A percentile compares a stretch with the other conserved stretches of the same genome.
Evolutionary conservation across 1,140 invertebrate species (phyloP).

Genomic region (Agrilus planipennis): DNA sequence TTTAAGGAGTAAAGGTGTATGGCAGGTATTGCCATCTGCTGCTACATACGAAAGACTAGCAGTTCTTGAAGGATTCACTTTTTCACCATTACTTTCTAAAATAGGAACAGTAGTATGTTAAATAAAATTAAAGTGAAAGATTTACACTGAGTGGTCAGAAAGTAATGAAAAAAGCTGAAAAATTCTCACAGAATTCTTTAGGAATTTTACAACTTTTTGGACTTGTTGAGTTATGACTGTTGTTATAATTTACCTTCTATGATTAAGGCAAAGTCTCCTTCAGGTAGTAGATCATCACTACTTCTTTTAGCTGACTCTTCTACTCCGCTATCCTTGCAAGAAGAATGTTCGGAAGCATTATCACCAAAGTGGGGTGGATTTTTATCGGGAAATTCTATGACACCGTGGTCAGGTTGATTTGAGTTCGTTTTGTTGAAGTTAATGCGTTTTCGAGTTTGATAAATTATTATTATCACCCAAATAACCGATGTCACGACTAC

Average conservation of each 20-base stretch:
- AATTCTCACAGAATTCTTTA: not conserved
- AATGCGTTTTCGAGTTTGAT: conserved; percentile 62
- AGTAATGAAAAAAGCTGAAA: not conserved
- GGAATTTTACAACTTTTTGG: not conserved
- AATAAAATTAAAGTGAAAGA: not conserved
- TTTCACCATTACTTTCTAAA: conserved; percentile 13
- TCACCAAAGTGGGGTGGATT: conserved; percentile 16
- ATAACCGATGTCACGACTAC: conserved; percentile 79
- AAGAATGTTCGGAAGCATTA: conserved; percentile 39
- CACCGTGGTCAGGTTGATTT: not conserved
- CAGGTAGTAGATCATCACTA: conserved; percentile 32
- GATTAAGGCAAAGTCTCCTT: conserved; percentile 19
- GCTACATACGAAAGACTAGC: conserved; percentile 16
- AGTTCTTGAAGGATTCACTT: conserved; percentile 13
- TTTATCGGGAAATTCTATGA: conserved; percentile 10
- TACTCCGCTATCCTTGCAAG: conserved; percentile 53
- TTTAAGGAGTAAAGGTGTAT: conserved; percentile 21
- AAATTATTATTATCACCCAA: conserved; percentile 87
- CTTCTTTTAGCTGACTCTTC: conserved; percentile 54
- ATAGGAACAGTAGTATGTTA: not conserved
- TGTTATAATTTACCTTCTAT: conserved; percentile 10
- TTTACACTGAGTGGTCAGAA: not conserved
- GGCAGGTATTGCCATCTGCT: conserved; percentile 12
- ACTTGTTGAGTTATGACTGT: not conserved
- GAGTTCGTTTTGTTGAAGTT: conserved; percentile 14